Conservation (phyloP, 1,140 invertebrate genomes). For the Eumeta japonica region DNA sequence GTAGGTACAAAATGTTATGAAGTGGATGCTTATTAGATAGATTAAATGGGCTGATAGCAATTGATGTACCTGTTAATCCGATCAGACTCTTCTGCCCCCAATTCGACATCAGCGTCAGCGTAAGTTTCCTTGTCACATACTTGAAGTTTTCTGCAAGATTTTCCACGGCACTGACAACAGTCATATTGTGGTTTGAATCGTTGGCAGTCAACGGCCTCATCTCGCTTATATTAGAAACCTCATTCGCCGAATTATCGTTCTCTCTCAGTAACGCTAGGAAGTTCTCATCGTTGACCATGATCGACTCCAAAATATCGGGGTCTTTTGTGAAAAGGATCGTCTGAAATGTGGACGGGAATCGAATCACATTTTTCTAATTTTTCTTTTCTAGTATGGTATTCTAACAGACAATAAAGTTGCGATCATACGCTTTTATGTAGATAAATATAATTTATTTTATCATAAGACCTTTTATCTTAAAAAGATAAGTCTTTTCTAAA, state of each 20-base stretch:
- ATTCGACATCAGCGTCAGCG: constrained; percentile 59
- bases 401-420: no score
- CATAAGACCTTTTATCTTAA: no score
- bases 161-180: constrained; percentile 12
- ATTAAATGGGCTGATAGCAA: no score
- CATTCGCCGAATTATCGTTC: constrained; percentile 23
- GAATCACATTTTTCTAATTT: not conserved
- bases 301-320: constrained; percentile 70
- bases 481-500: no score
- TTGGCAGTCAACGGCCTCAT: constrained; percentile 62
- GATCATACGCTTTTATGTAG: no score
- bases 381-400: no score
- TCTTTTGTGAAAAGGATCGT: constrained; percentile 81
- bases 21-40: no score
- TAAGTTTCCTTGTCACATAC: constrained; percentile 50
- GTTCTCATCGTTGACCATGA: constrained; percentile 69
- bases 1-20: no score
- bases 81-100: constrained; percentile 60
- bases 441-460: no score
- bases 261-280: constrained; percentile 60
- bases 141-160: constrained; percentile 27
- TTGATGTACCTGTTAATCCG: constrained; percentile 56
- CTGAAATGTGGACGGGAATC: constrained; percentile 63
- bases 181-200: constrained; percentile 27
- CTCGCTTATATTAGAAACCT: constrained; percentile 22